These are phyloP conservation scores for Leucoraja ocellata DNA, from an alignment of 2,797 vertebrate species.

Conservation along the genomic window DNA sequence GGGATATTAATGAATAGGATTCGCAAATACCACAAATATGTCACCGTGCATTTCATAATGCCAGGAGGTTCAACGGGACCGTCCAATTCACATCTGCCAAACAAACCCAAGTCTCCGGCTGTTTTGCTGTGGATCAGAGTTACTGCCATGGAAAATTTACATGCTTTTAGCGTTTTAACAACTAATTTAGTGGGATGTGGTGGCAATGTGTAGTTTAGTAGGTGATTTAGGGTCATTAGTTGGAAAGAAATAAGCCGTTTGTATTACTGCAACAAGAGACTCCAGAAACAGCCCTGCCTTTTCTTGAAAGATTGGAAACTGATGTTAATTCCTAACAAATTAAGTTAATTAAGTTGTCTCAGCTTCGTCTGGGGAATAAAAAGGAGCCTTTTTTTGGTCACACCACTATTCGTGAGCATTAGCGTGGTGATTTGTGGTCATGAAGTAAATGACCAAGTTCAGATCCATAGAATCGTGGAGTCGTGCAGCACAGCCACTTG, in stretches of 20 bases:
- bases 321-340: neutral
- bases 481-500: too few species aligned
- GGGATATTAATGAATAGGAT: neutral
- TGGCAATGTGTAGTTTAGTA: neutral
- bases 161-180: neutral
- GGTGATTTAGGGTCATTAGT: neutral
- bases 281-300: neutral
- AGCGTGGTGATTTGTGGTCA: too few species aligned
- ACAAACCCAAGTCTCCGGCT: neutral
- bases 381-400: neutral
- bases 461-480: too few species aligned
- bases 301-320: neutral
- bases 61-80: neutral
- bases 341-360: neutral
- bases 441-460: too few species aligned
- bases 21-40: neutral
- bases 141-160: neutral
- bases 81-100: neutral
- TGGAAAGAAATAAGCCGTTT: neutral
- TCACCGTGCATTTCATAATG: neutral
- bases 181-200: neutral
- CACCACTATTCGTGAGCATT: neutral
- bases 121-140: neutral
- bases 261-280: neutral
- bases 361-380: neutral